These are phyloP conservation scores for Etia nguti DNA, from an alignment of 2,113 vertebrate species.

Conservation along the genomic window DNA sequence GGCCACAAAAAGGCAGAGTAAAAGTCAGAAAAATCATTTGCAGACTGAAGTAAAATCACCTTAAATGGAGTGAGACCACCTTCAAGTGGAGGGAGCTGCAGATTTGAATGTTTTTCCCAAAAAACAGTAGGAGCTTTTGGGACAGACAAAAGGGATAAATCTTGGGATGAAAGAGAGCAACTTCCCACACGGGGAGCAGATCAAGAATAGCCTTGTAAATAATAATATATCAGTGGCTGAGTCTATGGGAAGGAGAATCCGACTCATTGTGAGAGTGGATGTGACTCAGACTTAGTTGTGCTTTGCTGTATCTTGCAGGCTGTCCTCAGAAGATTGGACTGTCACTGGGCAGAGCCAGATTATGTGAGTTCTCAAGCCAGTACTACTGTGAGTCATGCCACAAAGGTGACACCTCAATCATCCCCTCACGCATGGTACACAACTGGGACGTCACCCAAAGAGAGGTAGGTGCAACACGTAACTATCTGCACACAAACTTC, in stretches of 20 bases:
- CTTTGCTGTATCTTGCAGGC: constrained; percentile 60
- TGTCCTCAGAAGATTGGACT: constrained; percentile 88
- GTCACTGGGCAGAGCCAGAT: constrained; percentile 77
- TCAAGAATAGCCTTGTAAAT: background rate
- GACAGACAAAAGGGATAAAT: background rate
- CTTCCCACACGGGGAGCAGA: background rate
- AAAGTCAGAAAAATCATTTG: too few relatives aligned
- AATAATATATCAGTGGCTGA: fast-evolving
- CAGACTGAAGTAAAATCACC: too few relatives aligned
- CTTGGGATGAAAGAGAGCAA: background rate
- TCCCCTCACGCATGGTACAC: constrained; percentile 92
- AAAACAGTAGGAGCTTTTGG: background rate
- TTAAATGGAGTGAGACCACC: background rate
- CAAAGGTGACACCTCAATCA: constrained; percentile 77
- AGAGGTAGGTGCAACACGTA: constrained; percentile 67
- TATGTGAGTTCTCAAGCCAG: constrained; percentile 87
- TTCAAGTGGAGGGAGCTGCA: too few relatives aligned
- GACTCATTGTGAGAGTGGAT: background rate
- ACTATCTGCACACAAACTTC: background rate
- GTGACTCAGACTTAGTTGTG: background rate
- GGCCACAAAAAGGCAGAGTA: too few relatives aligned
- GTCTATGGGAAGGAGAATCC: fast-evolving
- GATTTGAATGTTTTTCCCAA: background rate
- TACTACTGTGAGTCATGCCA: constrained; percentile 93
- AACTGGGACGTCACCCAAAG: constrained; percentile 88